These are phyloP conservation scores for Epinotia bilunana DNA, from an alignment of 2,888 invertebrate genomes.

Conservation along the genomic window DNA sequence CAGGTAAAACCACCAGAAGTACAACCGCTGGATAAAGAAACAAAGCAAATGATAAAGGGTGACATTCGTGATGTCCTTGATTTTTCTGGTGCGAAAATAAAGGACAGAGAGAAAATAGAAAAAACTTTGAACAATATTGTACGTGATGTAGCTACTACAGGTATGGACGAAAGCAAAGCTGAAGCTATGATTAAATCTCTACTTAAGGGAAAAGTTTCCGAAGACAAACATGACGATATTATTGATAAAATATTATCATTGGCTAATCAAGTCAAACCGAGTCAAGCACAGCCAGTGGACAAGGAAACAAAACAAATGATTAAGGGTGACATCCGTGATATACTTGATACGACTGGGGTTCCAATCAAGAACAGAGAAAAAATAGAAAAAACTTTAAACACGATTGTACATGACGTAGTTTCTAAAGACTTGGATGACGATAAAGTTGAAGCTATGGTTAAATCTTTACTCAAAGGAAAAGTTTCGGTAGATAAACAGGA, in stretches of 20 bases:
- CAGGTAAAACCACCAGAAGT: background rate
- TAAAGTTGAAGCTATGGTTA: constrained; percentile 43
- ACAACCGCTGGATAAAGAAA: background rate
- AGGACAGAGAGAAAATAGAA: constrained; percentile 43
- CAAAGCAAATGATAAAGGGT: constrained; percentile 38
- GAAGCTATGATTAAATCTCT: too few species aligned
- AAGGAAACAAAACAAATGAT: background rate
- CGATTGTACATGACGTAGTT: constrained; percentile 49
- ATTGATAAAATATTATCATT: too few species aligned
- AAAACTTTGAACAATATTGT: constrained; percentile 29
- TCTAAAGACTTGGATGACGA: constrained; percentile 44
- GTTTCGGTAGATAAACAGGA: constrained; percentile 40
- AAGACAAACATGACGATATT: too few species aligned
- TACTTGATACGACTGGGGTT: constrained; percentile 4
- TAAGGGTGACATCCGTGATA: background rate
- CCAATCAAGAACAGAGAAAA: too few species aligned
- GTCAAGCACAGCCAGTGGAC: too few species aligned
- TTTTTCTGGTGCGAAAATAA: constrained; percentile 15
- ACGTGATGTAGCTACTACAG: too few species aligned
- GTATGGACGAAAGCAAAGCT: too few species aligned
- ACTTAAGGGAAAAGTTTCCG: too few species aligned
- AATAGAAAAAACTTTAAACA: constrained; percentile 5
- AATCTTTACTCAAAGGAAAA: constrained; percentile 45
- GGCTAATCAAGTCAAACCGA: too few species aligned
- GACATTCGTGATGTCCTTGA: constrained; percentile 47